phyloP scores from a whole-genome alignment of 2,113 vertebrate species.

The Cololabis saira region DNA sequence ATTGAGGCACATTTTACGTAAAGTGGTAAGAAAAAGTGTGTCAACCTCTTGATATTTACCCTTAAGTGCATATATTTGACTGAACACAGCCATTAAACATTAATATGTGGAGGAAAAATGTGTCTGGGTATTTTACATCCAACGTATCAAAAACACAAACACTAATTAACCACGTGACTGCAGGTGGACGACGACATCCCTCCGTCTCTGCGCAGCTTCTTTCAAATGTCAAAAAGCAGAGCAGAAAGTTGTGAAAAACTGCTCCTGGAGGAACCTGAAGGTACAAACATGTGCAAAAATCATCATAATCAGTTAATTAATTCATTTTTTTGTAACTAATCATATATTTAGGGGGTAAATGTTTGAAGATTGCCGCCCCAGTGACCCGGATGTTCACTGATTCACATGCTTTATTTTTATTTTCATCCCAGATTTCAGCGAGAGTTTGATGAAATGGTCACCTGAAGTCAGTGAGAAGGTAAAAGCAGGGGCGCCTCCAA shows the following conservation, averaged over 20 bases:
- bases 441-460: conserved; percentile 58
- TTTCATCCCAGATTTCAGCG: conserved; percentile 53
- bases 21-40: no score
- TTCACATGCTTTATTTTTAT: conserved; percentile 10
- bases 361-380: background rate
- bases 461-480: conserved; percentile 69
- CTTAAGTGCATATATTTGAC: no score
- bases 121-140: no score
- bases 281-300: conserved; percentile 43
- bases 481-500: no score
- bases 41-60: no score
- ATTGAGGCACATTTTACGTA: no score
- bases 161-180: background rate
- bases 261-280: conserved; percentile 82
- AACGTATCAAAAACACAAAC: no score
- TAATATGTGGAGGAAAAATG: no score
- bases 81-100: no score
- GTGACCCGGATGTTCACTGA: background rate
- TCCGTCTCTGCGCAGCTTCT: conserved; percentile 84
- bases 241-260: conserved; percentile 81
- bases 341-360: no score
- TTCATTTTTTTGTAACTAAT: no score
- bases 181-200: conserved; percentile 83
- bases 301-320: background rate
- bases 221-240: conserved; percentile 81